phyloP scores from a whole-genome alignment of 2,888 invertebrate species.

The Hypercompe scribonia region DNA sequence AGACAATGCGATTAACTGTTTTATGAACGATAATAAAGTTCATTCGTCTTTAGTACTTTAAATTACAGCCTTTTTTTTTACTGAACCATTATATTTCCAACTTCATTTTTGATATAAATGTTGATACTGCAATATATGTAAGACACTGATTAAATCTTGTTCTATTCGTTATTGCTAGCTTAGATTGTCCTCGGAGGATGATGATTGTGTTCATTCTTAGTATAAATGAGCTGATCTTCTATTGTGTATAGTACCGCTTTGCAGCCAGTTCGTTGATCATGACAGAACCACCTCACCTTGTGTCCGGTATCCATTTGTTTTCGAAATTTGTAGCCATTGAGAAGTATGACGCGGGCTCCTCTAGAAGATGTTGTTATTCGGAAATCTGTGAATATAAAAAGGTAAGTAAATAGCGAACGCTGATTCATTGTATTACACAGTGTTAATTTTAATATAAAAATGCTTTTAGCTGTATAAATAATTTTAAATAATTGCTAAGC shows the following conservation, averaged over 20 bases:
- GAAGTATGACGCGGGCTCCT: conserved; percentile 27
- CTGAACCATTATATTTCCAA: no score
- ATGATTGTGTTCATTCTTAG: conserved; percentile 28
- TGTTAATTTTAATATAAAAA: no score
- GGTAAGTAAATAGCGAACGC: neutral
- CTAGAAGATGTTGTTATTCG: conserved; percentile 11
- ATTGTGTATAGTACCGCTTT: conserved; percentile 29
- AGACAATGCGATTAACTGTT: neutral
- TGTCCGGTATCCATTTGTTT: conserved; percentile 20
- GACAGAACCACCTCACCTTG: conserved; percentile 33
- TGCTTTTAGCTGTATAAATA: no score
- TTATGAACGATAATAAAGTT: neutral
- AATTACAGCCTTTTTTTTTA: no score
- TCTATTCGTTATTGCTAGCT: neutral
- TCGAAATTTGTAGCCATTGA: conserved; percentile 27
- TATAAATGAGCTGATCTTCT: conserved; percentile 15
- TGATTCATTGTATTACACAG: neutral
- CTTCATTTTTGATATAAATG: neutral
- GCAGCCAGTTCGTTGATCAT: conserved; percentile 20
- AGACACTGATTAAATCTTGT: no score
- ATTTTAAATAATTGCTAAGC: no score
- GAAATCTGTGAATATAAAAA: conserved; percentile 9
- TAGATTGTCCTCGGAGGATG: neutral
- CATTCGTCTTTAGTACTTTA: neutral
- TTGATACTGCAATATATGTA: neutral